These are phyloP conservation scores for Tyria jacobaeae DNA, from an alignment of 2,888 invertebrate species.

Conservation along the genomic window DNA sequence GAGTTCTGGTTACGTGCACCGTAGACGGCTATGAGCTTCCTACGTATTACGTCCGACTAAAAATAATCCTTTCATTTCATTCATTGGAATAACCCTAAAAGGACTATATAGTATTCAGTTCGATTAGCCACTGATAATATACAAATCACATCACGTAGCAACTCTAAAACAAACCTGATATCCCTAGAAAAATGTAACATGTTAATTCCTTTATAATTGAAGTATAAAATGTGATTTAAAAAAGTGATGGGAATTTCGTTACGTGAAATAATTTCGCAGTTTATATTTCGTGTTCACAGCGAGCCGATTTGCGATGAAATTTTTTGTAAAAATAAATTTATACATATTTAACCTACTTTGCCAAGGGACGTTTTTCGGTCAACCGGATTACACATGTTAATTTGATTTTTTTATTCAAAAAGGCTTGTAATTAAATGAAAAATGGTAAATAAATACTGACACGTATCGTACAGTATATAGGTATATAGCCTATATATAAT, in stretches of 20 bases:
- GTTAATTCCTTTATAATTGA: constrained; percentile 12
- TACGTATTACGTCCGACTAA: background rate
- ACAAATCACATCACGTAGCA: background rate
- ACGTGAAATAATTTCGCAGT: constrained; percentile 35
- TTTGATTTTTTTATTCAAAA: constrained; percentile 35
- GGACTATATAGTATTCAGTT: too few relatives aligned
- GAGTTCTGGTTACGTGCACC: background rate
- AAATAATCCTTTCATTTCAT: background rate
- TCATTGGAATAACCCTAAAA: too few relatives aligned
- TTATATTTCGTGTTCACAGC: constrained; percentile 28
- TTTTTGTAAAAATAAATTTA: constrained; percentile 36
- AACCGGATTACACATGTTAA: constrained; percentile 35
- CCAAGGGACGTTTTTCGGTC: constrained; percentile 33
- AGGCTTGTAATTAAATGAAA: constrained; percentile 44
- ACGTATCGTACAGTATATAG: constrained; percentile 10
- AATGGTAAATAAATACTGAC: constrained; percentile 40
- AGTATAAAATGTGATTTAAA: constrained; percentile 26
- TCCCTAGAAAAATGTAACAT: constrained; percentile 2
- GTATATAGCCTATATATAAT: too few relatives aligned
- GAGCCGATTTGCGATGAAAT: constrained; percentile 36
- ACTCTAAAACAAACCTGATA: background rate
- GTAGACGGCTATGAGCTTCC: background rate
- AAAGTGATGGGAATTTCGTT: constrained; percentile 14
- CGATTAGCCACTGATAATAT: too few relatives aligned
- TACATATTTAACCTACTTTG: constrained; percentile 38